Conservation (phyloP, 1,140 invertebrate species). For the Archivesica marissinica region DNA sequence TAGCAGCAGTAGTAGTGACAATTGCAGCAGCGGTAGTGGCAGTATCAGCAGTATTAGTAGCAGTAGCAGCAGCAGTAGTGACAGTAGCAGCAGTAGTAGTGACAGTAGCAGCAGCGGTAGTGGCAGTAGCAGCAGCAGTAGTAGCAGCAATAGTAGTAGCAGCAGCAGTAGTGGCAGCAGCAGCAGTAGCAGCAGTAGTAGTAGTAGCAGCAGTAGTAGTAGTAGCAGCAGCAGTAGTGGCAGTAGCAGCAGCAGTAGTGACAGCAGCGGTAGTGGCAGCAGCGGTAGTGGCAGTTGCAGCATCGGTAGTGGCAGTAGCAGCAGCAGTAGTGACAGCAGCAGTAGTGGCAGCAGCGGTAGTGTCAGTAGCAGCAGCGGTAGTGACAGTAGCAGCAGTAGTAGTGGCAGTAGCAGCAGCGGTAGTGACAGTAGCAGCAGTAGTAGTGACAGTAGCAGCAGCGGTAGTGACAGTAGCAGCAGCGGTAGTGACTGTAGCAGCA, state of each 20-base stretch:
- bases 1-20: not conserved
- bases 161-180: conserved; percentile 36
- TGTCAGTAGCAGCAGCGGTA: not conserved
- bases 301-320: conserved; percentile 18
- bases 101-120: not conserved
- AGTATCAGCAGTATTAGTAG: too few species aligned
- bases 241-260: conserved; percentile 6
- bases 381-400: not conserved
- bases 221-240: conserved; percentile 20
- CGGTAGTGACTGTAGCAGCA: too few species aligned
- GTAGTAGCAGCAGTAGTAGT: conserved; percentile 27
- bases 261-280: not conserved
- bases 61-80: not conserved
- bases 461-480: not conserved
- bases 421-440: not conserved
- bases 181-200: conserved; percentile 31
- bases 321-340: not conserved
- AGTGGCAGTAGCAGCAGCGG: not conserved
- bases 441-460: conserved; percentile 9
- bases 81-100: not conserved
- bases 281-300: conserved; percentile 4
- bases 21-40: too few species aligned
- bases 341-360: not conserved
- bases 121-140: not conserved
- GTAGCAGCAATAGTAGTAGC: conserved; percentile 11